Evolutionary conservation across 2,888 invertebrate genomes (phyloP).

Genomic region (Luffia ferchaultella): DNA sequence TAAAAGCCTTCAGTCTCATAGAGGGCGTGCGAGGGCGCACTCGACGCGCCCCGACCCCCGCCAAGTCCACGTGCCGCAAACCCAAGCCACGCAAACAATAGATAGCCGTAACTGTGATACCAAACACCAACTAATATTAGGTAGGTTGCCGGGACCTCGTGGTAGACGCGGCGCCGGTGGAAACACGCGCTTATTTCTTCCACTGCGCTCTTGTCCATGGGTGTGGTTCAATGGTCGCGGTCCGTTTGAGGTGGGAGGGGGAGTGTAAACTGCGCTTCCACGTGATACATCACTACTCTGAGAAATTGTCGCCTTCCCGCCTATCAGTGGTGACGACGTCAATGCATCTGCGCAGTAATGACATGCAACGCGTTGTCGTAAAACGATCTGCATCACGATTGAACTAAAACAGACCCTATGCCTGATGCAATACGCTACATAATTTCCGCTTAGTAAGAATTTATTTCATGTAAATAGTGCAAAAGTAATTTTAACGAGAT

Average conservation of each 20-base stretch:
- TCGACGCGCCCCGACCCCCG: constrained; percentile 34
- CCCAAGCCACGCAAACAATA: neutral
- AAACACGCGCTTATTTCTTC: neutral
- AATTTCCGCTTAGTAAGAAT: too few relatives aligned
- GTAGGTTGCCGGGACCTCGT: neutral
- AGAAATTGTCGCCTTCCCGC: too few relatives aligned
- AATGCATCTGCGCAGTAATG: too few relatives aligned
- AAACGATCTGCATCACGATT: too few relatives aligned
- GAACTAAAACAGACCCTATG: too few relatives aligned
- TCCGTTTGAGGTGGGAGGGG: neutral
- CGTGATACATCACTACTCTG: too few relatives aligned
- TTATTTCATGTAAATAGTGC: too few relatives aligned
- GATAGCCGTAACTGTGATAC: neutral
- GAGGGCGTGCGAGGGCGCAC: constrained; percentile 42
- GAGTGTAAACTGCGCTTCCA: neutral
- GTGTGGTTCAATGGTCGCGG: neutral
- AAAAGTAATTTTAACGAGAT: too few relatives aligned
- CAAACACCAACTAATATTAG: neutral
- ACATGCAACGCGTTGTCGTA: too few relatives aligned
- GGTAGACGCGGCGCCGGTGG: neutral
- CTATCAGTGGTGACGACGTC: too few relatives aligned
- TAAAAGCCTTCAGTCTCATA: constrained; percentile 38
- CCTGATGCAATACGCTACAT: too few relatives aligned
- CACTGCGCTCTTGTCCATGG: neutral
- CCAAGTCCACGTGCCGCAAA: constrained; percentile 24